Evolutionary conservation across 2,113 vertebrate genomes (phyloP).

Genomic region (Theristicus caerulescens): DNA sequence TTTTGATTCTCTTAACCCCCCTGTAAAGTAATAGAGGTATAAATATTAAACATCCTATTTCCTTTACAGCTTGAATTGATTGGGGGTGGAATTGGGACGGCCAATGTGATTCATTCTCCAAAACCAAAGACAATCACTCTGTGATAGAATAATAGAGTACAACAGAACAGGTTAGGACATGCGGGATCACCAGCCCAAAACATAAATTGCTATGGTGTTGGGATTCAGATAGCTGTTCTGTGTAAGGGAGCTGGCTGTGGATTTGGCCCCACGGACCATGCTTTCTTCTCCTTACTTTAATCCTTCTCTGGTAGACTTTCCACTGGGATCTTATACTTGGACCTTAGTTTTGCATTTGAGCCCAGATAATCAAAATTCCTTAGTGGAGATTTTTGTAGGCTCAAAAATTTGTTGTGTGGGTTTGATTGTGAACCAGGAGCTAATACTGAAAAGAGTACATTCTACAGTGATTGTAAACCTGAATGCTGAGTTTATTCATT

Average conservation of each 20-base stretch:
- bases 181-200: background rate
- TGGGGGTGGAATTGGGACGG: background rate
- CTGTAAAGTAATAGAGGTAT: slow-evolving; percentile 50
- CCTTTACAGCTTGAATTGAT: slow-evolving; percentile 34
- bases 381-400: background rate
- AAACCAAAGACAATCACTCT: background rate
- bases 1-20: slow-evolving; percentile 40
- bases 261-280: background rate
- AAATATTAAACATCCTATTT: slow-evolving; percentile 66
- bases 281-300: background rate
- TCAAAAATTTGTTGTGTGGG: background rate
- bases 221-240: background rate
- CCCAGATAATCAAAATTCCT: background rate
- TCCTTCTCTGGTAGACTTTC: background rate
- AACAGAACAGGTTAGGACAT: background rate
- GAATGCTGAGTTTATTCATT: background rate
- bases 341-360: background rate
- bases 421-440: background rate
- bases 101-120: background rate
- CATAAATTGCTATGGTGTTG: background rate
- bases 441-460: background rate
- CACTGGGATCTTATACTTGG: background rate
- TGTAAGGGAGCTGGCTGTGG: background rate
- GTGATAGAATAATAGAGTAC: slow-evolving; percentile 7
- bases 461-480: background rate